Base-by-base conservation (phyloP, 1,140 invertebrate genomes). In the Leptinotarsa defecta region DNA sequence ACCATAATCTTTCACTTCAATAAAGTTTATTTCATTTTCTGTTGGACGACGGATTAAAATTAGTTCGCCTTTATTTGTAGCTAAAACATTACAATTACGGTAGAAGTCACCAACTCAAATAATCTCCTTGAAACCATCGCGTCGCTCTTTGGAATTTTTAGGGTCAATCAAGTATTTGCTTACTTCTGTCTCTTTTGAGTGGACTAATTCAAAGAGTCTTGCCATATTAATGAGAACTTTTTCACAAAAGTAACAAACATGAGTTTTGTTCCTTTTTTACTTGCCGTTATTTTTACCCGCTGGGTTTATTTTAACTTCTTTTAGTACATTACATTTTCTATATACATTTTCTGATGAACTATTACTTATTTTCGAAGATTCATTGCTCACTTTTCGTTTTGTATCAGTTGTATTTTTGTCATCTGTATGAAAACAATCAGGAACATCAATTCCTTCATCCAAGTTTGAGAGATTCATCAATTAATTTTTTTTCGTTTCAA, bases 181-280 rank as follows among this genome's bases (percentile, higher is more conserved):
- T 62, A 71, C 52, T 62, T 71, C 70, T 43, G 34, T 43, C 34
- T 43, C 34, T 43, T 43, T 43, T 11, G 65, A 69, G 61, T 74
- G 73, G 11, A 19, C 22, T 19, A 11, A 24, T 43, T 69, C 68
- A 74, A 74, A 69, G 49, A 70, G 73, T 57, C 52, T 57, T 6
- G 52, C 52, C n/a, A 57, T 17, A 57, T 74, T 74, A 62, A 48
- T 17, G 4, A 69, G 15, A 17, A 74, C 4, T 27, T 74, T 64
- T 13, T 74, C 48, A 52, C 73, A 74, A 69, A 74, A 74, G 43
- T 74, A 74, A 57, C 68, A 74, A 20, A 17, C 13, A 48, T 74
- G 73, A 19, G 17, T 67, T 69, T 74, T 74, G 27, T 74, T 19
- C 17, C 73, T 15, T 27, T 70, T 68, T 62, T 49, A 70, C 52